A percentile compares a stretch with the other conserved stretches of the same genome.
phyloP scores from a whole-genome alignment of 2,113 vertebrate genomes.

The Lonchura striata region DNA sequence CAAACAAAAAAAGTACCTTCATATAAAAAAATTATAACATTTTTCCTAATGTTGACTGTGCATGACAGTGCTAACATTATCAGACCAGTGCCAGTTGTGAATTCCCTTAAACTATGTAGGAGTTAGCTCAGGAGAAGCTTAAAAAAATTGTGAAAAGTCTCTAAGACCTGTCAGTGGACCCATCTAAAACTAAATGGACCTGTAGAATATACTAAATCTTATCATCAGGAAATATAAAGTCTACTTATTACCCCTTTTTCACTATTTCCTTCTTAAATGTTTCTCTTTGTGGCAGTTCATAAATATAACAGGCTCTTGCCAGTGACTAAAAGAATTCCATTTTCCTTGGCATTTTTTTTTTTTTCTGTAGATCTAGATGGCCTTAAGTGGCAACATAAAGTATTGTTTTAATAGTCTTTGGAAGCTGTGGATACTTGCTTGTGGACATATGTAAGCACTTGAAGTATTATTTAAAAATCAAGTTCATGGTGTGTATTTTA shows the following conservation, averaged over 20 bases:
- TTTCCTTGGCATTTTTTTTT: neutral
- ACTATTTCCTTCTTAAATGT: neutral
- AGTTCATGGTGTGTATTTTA: neutral
- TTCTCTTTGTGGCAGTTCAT: neutral
- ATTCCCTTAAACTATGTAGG: neutral
- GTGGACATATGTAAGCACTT: neutral
- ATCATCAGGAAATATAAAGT: neutral
- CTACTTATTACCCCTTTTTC: neutral
- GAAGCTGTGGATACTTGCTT: neutral
- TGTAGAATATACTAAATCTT: neutral
- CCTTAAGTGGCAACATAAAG: neutral
- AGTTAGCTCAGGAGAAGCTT: neutral
- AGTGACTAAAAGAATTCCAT: neutral
- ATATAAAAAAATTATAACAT: no score
- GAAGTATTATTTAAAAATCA: neutral
- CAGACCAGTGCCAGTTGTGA: neutral
- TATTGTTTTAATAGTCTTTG: slow-evolving; percentile 15
- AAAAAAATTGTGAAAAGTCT: neutral
- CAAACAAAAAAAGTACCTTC: no score
- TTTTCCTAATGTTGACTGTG: neutral
- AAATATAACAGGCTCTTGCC: neutral
- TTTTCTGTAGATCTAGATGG: neutral
- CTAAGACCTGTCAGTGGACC: neutral
- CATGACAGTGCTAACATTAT: neutral
- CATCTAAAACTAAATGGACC: neutral